phyloP scores from a whole-genome alignment of 2,113 vertebrate species.

The Zingel zingel region DNA sequence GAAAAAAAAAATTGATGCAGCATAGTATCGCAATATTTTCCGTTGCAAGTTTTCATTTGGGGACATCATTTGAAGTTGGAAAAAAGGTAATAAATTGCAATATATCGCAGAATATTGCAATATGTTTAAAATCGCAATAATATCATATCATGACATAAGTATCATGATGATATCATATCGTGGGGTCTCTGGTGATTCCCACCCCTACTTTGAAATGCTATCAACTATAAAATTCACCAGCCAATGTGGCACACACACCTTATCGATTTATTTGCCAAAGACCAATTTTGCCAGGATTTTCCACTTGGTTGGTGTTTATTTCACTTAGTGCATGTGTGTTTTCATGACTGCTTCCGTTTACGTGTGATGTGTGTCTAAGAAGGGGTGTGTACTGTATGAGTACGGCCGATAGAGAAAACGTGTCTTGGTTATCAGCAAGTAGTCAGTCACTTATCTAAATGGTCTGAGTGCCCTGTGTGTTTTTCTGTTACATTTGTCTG shows the following conservation, averaged over 20 bases:
- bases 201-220: neutral
- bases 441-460: constrained; percentile 45
- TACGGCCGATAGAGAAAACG: neutral
- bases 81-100: too few relatives aligned
- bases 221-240: neutral
- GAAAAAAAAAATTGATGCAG: too few relatives aligned
- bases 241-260: neutral
- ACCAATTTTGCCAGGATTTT: constrained; percentile 18
- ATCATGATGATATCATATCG: too few relatives aligned
- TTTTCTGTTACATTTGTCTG: neutral
- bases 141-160: too few relatives aligned
- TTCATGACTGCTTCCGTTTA: neutral
- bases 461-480: constrained; percentile 5
- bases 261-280: neutral
- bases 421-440: constrained; percentile 42
- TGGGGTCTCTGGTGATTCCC: too few relatives aligned
- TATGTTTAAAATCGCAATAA: too few relatives aligned
- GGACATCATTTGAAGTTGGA: too few relatives aligned
- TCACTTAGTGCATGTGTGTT: constrained; percentile 9
- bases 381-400: constrained; percentile 18
- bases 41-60: too few relatives aligned
- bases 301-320: neutral
- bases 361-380: constrained; percentile 9
- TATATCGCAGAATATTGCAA: too few relatives aligned
- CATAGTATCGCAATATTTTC: too few relatives aligned